Evolutionary conservation across 1,140 invertebrate genomes (phyloP).

Genomic region (Tyrophagus putrescentiae): DNA sequence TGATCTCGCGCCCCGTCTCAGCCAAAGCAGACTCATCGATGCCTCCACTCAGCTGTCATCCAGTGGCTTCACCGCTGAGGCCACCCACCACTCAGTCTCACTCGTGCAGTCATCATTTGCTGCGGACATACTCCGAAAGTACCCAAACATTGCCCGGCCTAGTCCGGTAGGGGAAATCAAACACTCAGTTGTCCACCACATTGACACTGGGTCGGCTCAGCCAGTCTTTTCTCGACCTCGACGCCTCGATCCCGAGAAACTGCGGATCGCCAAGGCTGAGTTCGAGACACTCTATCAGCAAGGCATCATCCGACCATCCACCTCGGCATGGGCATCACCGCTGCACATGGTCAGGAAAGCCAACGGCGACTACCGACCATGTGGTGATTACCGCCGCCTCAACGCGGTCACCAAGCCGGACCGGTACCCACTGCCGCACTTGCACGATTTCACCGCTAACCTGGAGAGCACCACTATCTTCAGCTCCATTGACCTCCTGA

Average conservation of each 20-base stretch:
- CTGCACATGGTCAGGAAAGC: conserved; percentile 29
- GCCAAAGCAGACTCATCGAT: conserved; percentile 7
- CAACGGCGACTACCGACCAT: conserved; percentile 23
- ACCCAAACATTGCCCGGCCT: neutral
- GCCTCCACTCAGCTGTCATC: neutral
- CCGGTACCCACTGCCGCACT: conserved; percentile 28
- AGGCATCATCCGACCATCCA: conserved; percentile 22
- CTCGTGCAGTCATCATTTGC: too few relatives aligned
- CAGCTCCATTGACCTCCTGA: conserved; percentile 24
- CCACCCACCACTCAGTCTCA: neutral
- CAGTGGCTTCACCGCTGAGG: neutral
- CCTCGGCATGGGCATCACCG: conserved; percentile 24
- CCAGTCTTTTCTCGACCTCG: conserved; percentile 19
- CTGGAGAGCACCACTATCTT: conserved; percentile 23
- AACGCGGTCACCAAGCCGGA: conserved; percentile 28
- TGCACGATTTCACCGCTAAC: conserved; percentile 25
- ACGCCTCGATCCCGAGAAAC: conserved; percentile 13
- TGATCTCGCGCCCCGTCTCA: conserved; percentile 11
- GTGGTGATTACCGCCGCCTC: conserved; percentile 29
- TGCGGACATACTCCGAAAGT: conserved; percentile 15
- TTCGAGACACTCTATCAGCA: conserved; percentile 20
- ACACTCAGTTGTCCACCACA: conserved; percentile 20
- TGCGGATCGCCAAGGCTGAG: conserved; percentile 21
- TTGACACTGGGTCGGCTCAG: conserved; percentile 19
- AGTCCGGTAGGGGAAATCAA: conserved; percentile 4